These are phyloP conservation scores for Bibio marci DNA, from an alignment of 2,888 invertebrate genomes.

Conservation along the genomic window DNA sequence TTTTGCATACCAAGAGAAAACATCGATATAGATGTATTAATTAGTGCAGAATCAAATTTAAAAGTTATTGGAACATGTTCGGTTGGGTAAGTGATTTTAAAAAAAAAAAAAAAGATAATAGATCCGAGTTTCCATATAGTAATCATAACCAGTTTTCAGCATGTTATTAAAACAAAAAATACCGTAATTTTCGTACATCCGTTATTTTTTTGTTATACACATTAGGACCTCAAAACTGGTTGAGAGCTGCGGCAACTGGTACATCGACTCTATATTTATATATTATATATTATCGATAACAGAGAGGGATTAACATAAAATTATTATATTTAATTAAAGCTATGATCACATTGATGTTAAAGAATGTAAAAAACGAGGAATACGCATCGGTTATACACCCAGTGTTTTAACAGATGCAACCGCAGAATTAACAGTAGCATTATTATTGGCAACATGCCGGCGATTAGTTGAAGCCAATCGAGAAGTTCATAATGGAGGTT, in stretches of 20 bases:
- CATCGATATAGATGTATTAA: conserved; percentile 60
- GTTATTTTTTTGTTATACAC: no score
- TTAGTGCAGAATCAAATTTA: conserved; percentile 52
- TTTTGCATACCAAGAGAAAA: conserved; percentile 70
- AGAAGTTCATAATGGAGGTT: conserved; percentile 60
- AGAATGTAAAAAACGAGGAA: conserved; percentile 53
- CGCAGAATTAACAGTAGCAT: conserved; percentile 72
- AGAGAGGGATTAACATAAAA: no score
- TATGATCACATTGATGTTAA: conserved; percentile 42
- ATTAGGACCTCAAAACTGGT: no score
- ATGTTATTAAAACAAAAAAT: no score
- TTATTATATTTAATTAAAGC: conserved; percentile 35
- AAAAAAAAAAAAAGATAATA: no score
- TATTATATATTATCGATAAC: no score
- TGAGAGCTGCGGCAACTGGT: no score
- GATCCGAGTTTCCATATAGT: no score
- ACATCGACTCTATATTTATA: no score
- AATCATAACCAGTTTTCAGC: no score
- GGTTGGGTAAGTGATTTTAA: conserved; percentile 42
- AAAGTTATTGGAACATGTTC: conserved; percentile 83
- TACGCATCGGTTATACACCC: conserved; percentile 77
- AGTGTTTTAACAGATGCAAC: conserved; percentile 77
- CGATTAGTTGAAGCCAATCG: conserved; percentile 65
- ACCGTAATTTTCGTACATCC: no score
- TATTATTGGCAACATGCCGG: conserved; percentile 67